Conservation (phyloP, 23 tunicate species). For the Halocynthia aurantium region DNA sequence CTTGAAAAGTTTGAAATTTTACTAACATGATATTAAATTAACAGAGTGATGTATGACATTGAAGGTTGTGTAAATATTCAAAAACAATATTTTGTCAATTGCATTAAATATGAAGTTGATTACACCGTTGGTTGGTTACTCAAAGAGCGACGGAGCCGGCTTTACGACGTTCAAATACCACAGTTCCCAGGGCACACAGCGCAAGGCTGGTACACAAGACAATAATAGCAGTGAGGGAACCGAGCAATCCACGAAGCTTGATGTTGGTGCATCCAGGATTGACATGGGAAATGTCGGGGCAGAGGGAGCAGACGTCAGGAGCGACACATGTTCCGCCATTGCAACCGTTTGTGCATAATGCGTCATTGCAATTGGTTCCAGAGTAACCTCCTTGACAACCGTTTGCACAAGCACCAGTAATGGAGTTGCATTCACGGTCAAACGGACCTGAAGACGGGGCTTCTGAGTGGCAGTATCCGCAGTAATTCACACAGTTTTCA, state of each 20-base stretch:
- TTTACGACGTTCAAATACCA: conserved; percentile 18
- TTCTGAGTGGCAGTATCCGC: conserved; percentile 13
- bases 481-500: not conserved
- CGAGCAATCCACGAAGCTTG: conserved; percentile 69
- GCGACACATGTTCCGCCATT: conserved; percentile 53
- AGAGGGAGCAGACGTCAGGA: conserved; percentile 53
- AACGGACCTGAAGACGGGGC: not conserved
- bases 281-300: conserved; percentile 47
- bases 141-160: conserved; percentile 1
- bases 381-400: conserved; percentile 23
- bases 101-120: no score
- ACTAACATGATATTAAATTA: no score
- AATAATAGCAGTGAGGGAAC: conserved; percentile 46
- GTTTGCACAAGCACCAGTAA: conserved; percentile 4
- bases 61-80: no score
- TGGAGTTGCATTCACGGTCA: conserved; percentile 13
- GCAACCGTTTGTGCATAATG: conserved; percentile 40
- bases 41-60: no score
- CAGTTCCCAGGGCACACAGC: conserved; percentile 11
- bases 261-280: conserved; percentile 65
- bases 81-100: no score
- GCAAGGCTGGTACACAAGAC: conserved; percentile 22
- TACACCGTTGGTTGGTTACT: no score
- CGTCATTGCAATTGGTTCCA: conserved; percentile 10
- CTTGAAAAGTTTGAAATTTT: no score